Percentiles rank a stretch among this genome's conserved stretches.
Evolutionary conservation across 2,797 vertebrate genomes (phyloP).

Genomic region (Leuciscus waleckii): DNA sequence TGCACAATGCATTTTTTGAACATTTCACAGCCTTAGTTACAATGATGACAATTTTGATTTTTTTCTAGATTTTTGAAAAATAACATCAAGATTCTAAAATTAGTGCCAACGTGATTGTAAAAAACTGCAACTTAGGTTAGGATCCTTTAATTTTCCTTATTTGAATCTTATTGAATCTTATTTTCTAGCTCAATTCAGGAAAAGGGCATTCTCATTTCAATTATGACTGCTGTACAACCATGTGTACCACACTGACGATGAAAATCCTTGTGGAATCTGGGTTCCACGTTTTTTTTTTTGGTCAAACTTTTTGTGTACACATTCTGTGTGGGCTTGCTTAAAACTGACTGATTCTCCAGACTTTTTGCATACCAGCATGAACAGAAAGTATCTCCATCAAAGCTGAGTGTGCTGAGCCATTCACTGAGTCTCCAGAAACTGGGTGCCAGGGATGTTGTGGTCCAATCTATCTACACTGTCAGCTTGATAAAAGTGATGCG

Average conservation of each 20-base stretch:
- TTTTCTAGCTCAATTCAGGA: background rate
- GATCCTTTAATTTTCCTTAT: too few relatives aligned
- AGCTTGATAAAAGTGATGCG: slow-evolving; percentile 36
- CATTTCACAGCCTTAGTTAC: background rate
- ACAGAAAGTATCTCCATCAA: background rate
- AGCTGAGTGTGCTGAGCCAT: background rate
- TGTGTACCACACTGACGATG: background rate
- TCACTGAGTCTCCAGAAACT: background rate
- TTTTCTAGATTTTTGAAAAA: too few relatives aligned
- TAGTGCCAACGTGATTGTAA: too few relatives aligned
- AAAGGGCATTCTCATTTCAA: background rate
- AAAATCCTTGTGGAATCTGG: background rate
- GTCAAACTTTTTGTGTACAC: too few relatives aligned
- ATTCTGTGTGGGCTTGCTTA: background rate
- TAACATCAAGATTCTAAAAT: too few relatives aligned
- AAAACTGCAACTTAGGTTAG: too few relatives aligned
- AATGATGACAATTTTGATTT: background rate
- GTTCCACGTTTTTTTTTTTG: too few relatives aligned
- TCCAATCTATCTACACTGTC: slow-evolving; percentile 37
- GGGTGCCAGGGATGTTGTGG: slow-evolving; percentile 6
- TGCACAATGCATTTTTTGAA: background rate
- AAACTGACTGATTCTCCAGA: background rate
- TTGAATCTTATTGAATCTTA: background rate
- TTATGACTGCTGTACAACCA: background rate
- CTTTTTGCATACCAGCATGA: background rate